These are phyloP conservation scores for Cyanoramphus novaezelandiae DNA, from an alignment of 2,113 vertebrate genomes.

Conservation along the genomic window DNA sequence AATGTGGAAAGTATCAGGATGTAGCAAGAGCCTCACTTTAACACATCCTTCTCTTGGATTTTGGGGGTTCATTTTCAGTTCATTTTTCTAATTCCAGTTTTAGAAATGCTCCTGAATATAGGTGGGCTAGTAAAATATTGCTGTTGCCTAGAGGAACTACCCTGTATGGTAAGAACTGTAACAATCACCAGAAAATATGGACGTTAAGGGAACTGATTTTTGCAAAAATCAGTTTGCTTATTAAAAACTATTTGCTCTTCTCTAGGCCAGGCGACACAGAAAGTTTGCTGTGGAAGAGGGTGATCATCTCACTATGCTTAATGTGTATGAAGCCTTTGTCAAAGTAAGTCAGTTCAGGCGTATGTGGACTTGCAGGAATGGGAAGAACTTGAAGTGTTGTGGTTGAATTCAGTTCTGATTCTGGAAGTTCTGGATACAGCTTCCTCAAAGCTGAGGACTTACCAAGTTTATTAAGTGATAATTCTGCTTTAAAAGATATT, in stretches of 20 bases:
- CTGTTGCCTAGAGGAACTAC: neutral
- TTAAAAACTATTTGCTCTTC: neutral
- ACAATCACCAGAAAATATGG: neutral
- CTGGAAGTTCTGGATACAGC: neutral
- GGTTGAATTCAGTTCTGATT: neutral
- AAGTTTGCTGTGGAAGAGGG: constrained; percentile 98
- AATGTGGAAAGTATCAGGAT: neutral
- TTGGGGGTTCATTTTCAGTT: neutral
- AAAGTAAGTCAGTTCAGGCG: constrained; percentile 80
- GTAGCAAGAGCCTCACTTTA: neutral
- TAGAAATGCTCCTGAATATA: neutral
- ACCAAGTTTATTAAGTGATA: neutral
- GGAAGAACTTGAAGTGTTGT: neutral
- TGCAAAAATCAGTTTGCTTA: neutral
- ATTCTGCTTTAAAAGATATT: neutral
- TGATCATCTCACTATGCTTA: constrained; percentile 98
- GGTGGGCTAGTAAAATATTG: neutral
- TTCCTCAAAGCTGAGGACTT: neutral
- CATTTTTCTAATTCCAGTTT: neutral
- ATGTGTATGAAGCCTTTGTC: constrained; percentile 95
- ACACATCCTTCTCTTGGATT: neutral
- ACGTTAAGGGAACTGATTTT: neutral
- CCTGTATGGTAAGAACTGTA: neutral
- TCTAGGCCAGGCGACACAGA: constrained; percentile 89
- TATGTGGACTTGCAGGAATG: neutral